Base-by-base conservation (phyloP, 2,888 invertebrate species). In the Mimumesa dahlbomi region DNA sequence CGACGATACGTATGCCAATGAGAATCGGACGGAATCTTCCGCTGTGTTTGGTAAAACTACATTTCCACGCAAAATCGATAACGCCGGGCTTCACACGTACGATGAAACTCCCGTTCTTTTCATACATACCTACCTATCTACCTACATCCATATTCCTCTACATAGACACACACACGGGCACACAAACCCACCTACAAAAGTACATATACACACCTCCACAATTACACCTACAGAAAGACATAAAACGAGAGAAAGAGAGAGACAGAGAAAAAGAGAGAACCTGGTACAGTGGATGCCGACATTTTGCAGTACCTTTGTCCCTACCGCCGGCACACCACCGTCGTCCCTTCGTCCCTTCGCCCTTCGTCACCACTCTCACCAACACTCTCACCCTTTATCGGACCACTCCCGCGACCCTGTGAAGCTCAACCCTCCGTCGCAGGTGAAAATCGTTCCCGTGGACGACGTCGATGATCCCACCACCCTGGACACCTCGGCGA, bases 281-380 rank as follows among this genome's bases (percentile, higher is more conserved):
- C 29, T 29, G 9, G 21, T 22, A 13, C 52, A 13, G 21, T 52
- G 52, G 52, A 38, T 52, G 52, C 52, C 52, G 52, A 52, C 52
- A 52, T 52, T 52, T 52, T 52, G 52, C 52, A 52, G 38, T 52
- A 52, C 36, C 52, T 52, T 52, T 52, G 52, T 52, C 52, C 52
- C 38, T 22, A 13, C 38, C 22, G 52, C 22, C 38, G 52, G 21
- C 40, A 38, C 52, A n/a, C 3, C 38, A 9, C 38, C 34, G n/a
- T n/a, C n/a, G n/a, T n/a, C n/a, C n/a, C n/a, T n/a, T n/a, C 52
- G 38, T 52, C 52, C 52, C 52, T 52, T 52, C 50, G 38, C 25
- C n/a, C n/a, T 19, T 50, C 40, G 34, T 25, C 22, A 22, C 52
- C 18, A 38, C 52, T 52, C 29, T 22, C 52, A 52, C 38, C 38